Evolutionary conservation across 2,888 invertebrate species (phyloP).

Genomic region (Leptopilina syphax): DNA sequence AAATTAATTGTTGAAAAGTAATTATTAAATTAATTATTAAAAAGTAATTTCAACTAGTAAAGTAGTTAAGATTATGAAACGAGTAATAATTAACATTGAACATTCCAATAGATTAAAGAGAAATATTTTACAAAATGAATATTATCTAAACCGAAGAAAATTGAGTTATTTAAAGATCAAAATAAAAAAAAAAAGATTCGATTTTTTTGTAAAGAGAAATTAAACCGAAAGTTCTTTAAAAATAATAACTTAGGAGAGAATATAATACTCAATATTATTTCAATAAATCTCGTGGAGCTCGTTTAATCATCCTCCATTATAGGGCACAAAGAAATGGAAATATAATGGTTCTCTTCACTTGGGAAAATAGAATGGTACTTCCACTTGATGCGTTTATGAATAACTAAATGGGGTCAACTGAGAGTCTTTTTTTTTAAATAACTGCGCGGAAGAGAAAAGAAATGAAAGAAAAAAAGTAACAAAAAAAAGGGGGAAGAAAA

Average conservation of each 20-base stretch:
- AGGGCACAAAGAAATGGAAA: not conserved
- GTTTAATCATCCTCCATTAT: constrained; percentile 6
- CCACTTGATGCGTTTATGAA: constrained; percentile 30
- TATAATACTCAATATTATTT: constrained; percentile 10
- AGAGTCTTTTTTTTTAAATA: not conserved
- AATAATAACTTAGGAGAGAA: not conserved
- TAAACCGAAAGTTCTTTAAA: not conserved
- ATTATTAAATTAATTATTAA: too few relatives aligned
- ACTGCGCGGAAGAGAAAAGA: not conserved
- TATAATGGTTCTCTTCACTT: not conserved
- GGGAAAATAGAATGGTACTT: not conserved
- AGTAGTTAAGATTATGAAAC: not conserved
- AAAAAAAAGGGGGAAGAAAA: not conserved
- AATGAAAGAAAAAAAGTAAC: not conserved
- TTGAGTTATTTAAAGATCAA: too few relatives aligned
- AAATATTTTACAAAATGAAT: too few relatives aligned
- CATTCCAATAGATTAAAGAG: not conserved
- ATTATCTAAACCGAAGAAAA: too few relatives aligned
- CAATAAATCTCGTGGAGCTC: constrained; percentile 3
- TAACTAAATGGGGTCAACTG: constrained; percentile 18
- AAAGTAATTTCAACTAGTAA: not conserved
- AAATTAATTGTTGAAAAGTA: too few relatives aligned
- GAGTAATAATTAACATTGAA: not conserved
- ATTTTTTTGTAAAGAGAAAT: not conserved
- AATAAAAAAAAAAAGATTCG: too few relatives aligned